Base-by-base conservation (phyloP, 2,888 invertebrate species). In the Glaucopsyche alexis region DNA sequence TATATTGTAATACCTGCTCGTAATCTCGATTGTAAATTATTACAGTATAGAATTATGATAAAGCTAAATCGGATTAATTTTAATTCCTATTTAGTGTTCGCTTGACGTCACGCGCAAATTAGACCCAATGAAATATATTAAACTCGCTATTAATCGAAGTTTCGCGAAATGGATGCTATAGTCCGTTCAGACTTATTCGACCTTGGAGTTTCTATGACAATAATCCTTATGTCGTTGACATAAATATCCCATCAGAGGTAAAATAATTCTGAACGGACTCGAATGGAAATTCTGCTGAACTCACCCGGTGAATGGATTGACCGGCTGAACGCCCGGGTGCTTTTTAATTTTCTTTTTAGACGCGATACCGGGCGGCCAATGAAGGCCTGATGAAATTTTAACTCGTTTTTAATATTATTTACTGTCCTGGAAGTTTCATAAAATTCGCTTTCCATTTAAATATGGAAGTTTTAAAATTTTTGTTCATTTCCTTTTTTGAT, bases 41-140 rank as follows among this genome's bases (percentile, higher is more conserved):
- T 38, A 69, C 19, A 67, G 19, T 19, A 67, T 11, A 69, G 6
- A 69, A 49, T 45, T 19, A 13, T 49, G 69, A 69, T 29, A 69
- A 49, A 11, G 42, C 69, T 0, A 69, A 69, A 49, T 47, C 69
- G 49, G 69, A 13, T 69, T 69, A 69, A 69, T 49, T 49, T 6
- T 29, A 49, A 49, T 60, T 29, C 42, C n/a, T 7, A 42, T 42
- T 14, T 16, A 16, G 47, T n/a, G n/a, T 50, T 19, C 45, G 50
- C 19, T 52, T 60, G 66, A 66, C 72, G 38, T 40, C 13, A 72
- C 65, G 47, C 45, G 64, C 38, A 16, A 66, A 72, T 72, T 72
- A 66, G 50, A 72, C 19, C 72, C 45, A 71, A 60, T 42, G 60
- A 60, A 60, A 64, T 64, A 64, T 71, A 71, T 71, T 71, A 64